Evolutionary conservation across 2,113 vertebrate genomes (phyloP).

Genomic region (Acrocephalus kingi): DNA sequence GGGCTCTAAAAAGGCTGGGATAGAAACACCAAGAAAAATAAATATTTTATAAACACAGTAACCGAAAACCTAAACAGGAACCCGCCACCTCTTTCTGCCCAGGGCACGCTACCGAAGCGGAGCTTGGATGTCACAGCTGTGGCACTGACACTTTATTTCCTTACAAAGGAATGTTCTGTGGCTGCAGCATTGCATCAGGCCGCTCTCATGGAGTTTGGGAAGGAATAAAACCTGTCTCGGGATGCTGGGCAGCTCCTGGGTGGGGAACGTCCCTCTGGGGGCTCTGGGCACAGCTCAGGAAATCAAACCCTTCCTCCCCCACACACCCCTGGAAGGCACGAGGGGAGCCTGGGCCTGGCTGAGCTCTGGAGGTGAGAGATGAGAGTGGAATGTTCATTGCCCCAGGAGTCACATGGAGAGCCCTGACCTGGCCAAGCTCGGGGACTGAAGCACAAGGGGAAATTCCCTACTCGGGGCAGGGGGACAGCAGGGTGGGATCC

Average conservation of each 20-base stretch:
- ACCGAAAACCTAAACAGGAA: conserved; percentile 65
- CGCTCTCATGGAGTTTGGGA: not conserved
- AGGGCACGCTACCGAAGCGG: not conserved
- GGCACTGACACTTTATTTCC: conserved; percentile 48
- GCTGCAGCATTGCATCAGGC: not conserved
- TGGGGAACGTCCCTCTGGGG: accelerated
- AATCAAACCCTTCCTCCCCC: not conserved
- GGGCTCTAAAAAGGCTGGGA: conserved; percentile 18
- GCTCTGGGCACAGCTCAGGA: not conserved
- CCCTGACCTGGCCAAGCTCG: accelerated
- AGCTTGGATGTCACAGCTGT: conserved; percentile 28
- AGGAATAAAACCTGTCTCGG: not conserved
- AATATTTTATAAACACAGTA: conserved; percentile 64
- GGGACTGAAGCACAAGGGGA: accelerated
- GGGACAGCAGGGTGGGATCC: accelerated
- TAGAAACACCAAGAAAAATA: conserved; percentile 67
- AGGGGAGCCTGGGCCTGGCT: not conserved
- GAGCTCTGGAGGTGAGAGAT: not conserved
- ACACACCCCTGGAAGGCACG: accelerated
- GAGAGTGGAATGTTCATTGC: not conserved
- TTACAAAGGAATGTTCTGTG: conserved; percentile 32
- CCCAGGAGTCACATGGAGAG: not conserved
- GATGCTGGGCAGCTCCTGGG: not conserved
- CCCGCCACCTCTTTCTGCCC: conserved; percentile 10
- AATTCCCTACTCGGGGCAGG: not conserved